Evolutionary conservation across 2,797 vertebrate species (phyloP).

Genomic region (Melanotaenia pygmaea): DNA sequence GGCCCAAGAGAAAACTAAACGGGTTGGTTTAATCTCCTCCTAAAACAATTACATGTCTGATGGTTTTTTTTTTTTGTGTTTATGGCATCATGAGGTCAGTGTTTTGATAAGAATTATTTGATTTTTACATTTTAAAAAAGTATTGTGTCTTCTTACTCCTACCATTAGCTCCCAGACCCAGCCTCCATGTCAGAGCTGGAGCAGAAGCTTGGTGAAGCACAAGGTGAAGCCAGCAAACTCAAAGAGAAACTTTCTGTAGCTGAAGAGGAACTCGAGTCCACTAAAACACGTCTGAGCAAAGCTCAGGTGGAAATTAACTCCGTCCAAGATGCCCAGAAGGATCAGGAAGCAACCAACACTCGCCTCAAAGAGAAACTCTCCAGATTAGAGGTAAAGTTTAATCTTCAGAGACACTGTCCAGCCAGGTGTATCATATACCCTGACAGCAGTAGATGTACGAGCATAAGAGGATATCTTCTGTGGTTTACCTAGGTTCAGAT

Average conservation of each 20-base stretch:
- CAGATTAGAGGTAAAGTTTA: slow-evolving; percentile 86
- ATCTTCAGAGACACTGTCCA: neutral
- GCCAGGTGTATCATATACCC: neutral
- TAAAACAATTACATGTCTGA: neutral
- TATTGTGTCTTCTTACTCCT: slow-evolving; percentile 5
- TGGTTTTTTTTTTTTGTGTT: neutral
- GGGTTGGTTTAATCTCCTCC: slow-evolving; percentile 70
- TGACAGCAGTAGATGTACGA: slow-evolving; percentile 7
- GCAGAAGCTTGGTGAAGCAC: slow-evolving; percentile 79
- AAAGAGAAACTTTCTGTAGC: slow-evolving; percentile 81
- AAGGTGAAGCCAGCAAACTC: slow-evolving; percentile 82
- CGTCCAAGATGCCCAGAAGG: slow-evolving; percentile 64
- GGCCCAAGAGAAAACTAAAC: slow-evolving; percentile 85
- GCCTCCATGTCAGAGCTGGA: slow-evolving; percentile 78
- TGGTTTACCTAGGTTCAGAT: slow-evolving; percentile 77
- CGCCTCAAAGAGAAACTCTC: slow-evolving; percentile 88
- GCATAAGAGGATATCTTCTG: slow-evolving; percentile 6
- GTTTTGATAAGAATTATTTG: neutral
- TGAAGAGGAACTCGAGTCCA: slow-evolving; percentile 86
- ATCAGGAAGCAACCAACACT: slow-evolving; percentile 80
- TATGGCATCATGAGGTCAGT: neutral
- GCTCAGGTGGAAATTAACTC: slow-evolving; percentile 68
- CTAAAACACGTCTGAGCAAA: slow-evolving; percentile 54
- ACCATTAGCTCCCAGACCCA: slow-evolving; percentile 80
- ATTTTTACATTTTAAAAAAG: neutral